These are phyloP conservation scores for Gavia stellata DNA, from an alignment of 2,113 vertebrate species.

Conservation along the genomic window DNA sequence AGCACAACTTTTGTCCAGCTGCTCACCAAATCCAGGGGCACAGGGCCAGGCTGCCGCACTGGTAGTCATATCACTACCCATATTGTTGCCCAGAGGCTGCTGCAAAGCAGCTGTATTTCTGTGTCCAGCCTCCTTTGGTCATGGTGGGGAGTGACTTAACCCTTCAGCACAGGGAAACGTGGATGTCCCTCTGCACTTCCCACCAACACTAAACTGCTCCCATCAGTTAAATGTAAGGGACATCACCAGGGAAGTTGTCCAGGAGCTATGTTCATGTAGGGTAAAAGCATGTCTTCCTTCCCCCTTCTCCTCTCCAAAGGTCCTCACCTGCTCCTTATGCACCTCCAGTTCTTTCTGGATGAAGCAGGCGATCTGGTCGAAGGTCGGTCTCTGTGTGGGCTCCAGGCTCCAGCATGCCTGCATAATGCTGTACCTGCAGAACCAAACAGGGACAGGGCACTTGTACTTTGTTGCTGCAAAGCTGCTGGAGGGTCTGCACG, in stretches of 20 bases:
- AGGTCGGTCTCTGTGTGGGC: constrained; percentile 85
- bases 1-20: neutral
- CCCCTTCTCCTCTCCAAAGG: neutral
- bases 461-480: neutral
- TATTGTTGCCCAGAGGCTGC: neutral
- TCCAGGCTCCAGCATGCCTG: constrained; percentile 92
- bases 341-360: constrained; percentile 78
- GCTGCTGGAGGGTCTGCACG: neutral
- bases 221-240: neutral
- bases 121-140: neutral
- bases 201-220: neutral
- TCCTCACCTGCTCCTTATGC: constrained; percentile 70
- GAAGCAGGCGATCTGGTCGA: constrained; percentile 83
- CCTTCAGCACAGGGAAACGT: neutral
- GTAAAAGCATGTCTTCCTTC: neutral
- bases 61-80: accelerated
- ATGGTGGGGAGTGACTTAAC: neutral
- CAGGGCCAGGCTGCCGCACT: neutral
- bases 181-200: neutral
- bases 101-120: neutral
- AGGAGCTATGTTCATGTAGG: accelerated
- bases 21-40: neutral
- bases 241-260: neutral
- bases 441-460: neutral
- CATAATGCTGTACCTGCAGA: constrained; percentile 88